These are phyloP conservation scores for Venustaconcha ellipsiformis DNA, from an alignment of 1,140 invertebrate species.

Conservation along the genomic window DNA sequence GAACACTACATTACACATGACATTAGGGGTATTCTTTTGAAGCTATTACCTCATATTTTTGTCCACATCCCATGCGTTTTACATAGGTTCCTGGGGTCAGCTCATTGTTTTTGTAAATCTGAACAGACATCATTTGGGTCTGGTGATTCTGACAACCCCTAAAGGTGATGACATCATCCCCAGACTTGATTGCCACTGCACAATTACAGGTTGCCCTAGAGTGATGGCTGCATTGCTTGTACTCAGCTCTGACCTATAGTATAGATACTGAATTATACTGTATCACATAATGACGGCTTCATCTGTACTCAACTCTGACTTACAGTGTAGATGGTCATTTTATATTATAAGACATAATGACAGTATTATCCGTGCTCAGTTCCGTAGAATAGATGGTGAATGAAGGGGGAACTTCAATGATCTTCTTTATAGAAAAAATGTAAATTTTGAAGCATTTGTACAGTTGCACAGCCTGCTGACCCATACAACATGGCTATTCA, in stretches of 20 bases:
- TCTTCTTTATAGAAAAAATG: too few species aligned
- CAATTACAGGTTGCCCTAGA: constrained; percentile 60
- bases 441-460: too few species aligned
- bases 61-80: constrained; percentile 48
- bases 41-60: constrained; percentile 47
- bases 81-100: constrained; percentile 51
- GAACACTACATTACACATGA: too few species aligned
- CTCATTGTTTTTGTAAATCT: constrained; percentile 56
- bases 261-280: too few species aligned
- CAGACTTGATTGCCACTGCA: constrained; percentile 61
- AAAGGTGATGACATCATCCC: constrained; percentile 65
- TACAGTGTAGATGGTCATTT: constrained; percentile 4
- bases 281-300: constrained; percentile 21
- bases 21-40: too few species aligned
- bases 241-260: constrained; percentile 42
- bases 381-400: constrained; percentile 12
- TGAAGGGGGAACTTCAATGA: too few species aligned
- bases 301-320: constrained; percentile 42
- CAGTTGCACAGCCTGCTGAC: too few species aligned
- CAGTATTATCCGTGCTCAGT: constrained; percentile 39
- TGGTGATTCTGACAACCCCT: constrained; percentile 43
- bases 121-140: constrained; percentile 33
- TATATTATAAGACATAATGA: too few species aligned
- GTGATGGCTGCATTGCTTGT: constrained; percentile 36
- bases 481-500: too few species aligned